Evolutionary conservation across 2,797 vertebrate genomes (phyloP), one percentile per base, ranked within the genome.

Genomic region (Rhyacichthys aspro): DNA sequence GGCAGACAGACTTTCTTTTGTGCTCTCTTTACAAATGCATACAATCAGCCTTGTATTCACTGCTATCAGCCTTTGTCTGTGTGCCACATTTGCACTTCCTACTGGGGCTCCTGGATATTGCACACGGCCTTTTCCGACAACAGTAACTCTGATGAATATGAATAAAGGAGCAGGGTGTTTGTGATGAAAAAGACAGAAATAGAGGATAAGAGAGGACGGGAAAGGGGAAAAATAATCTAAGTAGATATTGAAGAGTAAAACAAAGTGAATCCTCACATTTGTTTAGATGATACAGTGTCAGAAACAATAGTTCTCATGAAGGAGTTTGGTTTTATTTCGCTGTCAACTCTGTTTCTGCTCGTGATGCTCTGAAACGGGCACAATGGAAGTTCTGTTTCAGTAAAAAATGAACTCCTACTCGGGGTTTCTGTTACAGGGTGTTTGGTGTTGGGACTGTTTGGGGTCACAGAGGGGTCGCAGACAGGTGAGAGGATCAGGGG

Each of bases 11-110:
- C 19, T 11, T 59, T 59, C 54, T 68, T 78, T 55, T 79, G 70
- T 78, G 28, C 43, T 53, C 23, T 36, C 34, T 74, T 63, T 62
- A 55, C 53, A 81, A 75, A 72, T 56, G 53, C 59, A 57, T n/a
- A 72, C 64, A 85, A 76, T 83, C 67, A 81, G 59, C 49, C 59
- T 63, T 43, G 53, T 60, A 78, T 81, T 79, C 73, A 82, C 43
- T 67, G 59, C 11, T 37, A 44, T 62, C 59, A 47, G 15, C 45
- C 37, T 70, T 36, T 74, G 49, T 71, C 46, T 46, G 45, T 5
- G 57, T 39, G 39, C 5, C 17, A 53, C 39, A 11, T 44, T 63
- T 63, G 54, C 23, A n/a, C 55, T 56, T 67, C 11, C 32, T 5
- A 34, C 9, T 32, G 9, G 10, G 8, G 16, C n/a, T 38, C 16